These are phyloP conservation scores for Sylvicapra grimmia DNA, from an alignment of 2,113 vertebrate species.

Conservation along the genomic window DNA sequence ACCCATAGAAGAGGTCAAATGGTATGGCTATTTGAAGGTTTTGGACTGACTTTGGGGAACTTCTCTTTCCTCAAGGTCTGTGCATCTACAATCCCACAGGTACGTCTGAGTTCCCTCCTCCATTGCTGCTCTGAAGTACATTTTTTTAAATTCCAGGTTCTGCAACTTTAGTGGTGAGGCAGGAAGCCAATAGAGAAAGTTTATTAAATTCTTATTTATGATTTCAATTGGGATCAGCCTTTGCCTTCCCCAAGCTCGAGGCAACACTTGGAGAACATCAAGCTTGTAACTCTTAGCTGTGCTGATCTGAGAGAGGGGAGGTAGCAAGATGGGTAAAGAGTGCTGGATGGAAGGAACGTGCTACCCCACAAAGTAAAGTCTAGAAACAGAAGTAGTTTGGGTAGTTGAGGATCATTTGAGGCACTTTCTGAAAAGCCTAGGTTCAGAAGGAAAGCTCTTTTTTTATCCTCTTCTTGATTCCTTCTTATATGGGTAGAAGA, in stretches of 20 bases:
- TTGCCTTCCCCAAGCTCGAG: conserved; percentile 3
- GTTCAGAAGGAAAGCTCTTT: not conserved
- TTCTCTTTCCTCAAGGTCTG: not conserved
- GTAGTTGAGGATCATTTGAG: not conserved
- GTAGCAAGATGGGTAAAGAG: rapidly evolving
- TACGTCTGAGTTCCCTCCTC: not conserved
- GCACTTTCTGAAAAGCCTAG: not conserved
- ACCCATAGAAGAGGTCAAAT: not conserved
- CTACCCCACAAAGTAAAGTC: no score
- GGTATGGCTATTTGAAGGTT: not conserved
- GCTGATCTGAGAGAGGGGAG: not conserved
- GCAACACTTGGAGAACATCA: not conserved
- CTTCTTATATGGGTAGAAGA: rapidly evolving
- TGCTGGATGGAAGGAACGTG: rapidly evolving
- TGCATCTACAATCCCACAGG: not conserved
- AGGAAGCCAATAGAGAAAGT: conserved; percentile 35
- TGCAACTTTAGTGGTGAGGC: conserved; percentile 25
- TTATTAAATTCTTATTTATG: conserved; percentile 74
- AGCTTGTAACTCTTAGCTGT: conserved; percentile 29
- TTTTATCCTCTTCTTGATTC: not conserved
- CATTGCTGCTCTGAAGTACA: not conserved
- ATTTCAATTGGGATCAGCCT: conserved; percentile 63
- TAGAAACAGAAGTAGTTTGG: not conserved
- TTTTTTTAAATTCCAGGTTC: conserved; percentile 48
- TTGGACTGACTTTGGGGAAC: no score